Conservation (phyloP, 2,888 invertebrate genomes). For the Nomada fabriciana region DNA sequence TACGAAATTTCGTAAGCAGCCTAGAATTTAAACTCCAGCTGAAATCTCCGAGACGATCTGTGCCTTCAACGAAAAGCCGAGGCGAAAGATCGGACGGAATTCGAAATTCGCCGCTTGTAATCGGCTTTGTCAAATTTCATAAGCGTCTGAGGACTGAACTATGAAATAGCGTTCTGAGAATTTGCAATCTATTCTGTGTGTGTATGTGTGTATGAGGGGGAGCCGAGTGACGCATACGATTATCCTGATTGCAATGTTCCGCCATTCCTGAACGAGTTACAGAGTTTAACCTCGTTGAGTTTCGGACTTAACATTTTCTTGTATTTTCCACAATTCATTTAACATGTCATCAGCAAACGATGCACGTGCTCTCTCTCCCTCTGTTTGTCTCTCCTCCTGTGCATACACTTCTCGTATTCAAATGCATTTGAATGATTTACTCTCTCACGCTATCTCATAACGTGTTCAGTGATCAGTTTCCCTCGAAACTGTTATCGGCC, state of each 20-base stretch:
- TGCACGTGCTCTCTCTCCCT: no score
- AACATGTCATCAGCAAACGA: no score
- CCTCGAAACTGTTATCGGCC: no score
- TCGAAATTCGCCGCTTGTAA: constrained; percentile 9
- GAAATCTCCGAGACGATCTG: not conserved
- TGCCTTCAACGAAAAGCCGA: not conserved
- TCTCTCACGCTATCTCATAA: no score
- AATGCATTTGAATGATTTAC: no score
- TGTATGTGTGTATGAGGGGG: no score
- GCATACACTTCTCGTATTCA: no score
- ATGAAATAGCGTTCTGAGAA: not conserved
- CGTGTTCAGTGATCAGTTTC: no score
- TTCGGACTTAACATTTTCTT: not conserved
- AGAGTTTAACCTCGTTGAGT: not conserved
- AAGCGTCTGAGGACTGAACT: not conserved
- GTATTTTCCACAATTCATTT: no score
- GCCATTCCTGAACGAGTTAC: not conserved
- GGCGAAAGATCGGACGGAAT: constrained; percentile 16
- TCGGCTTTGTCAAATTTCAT: constrained; percentile 29
- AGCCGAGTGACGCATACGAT: not conserved
- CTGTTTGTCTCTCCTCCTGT: no score
- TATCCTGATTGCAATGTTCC: not conserved
- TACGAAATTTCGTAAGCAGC: constrained; percentile 29
- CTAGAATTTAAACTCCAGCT: constrained; percentile 9
- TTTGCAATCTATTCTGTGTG: no score